Evolutionary conservation across 2,113 vertebrate species (phyloP), one percentile per base, ranked within the genome.

Genomic region (Thomomys bottae): DNA sequence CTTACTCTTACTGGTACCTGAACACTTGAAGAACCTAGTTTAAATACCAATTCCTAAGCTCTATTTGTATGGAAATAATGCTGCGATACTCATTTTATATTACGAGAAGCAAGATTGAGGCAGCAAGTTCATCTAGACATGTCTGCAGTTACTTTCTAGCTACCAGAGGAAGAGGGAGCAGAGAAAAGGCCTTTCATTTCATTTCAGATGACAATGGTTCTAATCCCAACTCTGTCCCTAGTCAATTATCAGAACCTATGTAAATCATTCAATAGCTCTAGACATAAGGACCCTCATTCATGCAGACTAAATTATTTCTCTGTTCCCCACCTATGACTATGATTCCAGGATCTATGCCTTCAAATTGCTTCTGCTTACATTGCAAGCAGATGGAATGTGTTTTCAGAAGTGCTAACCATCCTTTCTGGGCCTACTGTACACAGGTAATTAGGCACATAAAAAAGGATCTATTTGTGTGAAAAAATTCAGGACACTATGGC

Each of bases 241-340:
- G 11, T 45, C 93, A 90, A 94, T 96, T 88, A 93, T 81, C 18
- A 86, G 76, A 93, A 86, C 3, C 88, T 93, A 88, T n/a, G 82
- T 90, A 92, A 96, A 94, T 88, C 63, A 82, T 76, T 87, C 87
- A 91, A 71, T 17, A 94, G 82, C 79, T 94, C 63, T 93, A 87
- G 90, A 71, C 88, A 77, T 76, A 45, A 84, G 83, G 30, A 57
- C 38, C 63, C 42, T 92, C 67, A 84, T 78, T 63, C 86, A 63
- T 73, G 64, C 73, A 94, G 15, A 80, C 30, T 90, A 95, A 88
- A 87, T 95, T 77, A 95, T 92, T 95, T 94, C 76, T 95, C 45
- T 93, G 42, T 26, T 90, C 30, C 15, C 80, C 67, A 86, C 66
- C 40, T 30, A 92, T 67, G n/a, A 67, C 83, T 34, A 86, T 86